Evolutionary conservation across 2,888 invertebrate genomes (phyloP).

Genomic region (Hipparchia sbordonii): DNA sequence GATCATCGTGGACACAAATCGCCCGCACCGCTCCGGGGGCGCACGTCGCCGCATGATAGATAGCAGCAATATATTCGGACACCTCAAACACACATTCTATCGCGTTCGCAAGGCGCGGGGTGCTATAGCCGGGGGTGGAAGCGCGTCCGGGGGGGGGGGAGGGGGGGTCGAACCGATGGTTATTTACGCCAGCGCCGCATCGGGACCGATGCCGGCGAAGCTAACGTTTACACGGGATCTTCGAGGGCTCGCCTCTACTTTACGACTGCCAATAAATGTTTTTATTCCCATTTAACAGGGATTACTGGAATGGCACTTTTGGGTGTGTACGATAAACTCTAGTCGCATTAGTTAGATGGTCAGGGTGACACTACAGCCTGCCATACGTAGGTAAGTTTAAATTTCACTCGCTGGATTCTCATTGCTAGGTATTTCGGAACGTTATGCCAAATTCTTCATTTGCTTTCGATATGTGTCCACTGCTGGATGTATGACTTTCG

Average conservation of each 20-base stretch:
- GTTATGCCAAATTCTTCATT: too few relatives aligned
- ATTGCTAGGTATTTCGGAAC: too few relatives aligned
- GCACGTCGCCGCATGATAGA: neutral
- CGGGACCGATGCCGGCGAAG: neutral
- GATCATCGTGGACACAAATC: neutral
- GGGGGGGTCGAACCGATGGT: neutral
- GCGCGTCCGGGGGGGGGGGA: neutral
- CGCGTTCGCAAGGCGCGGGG: neutral
- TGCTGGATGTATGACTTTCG: too few relatives aligned
- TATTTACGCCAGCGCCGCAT: neutral
- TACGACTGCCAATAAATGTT: slow-evolving; percentile 8
- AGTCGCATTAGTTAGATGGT: neutral
- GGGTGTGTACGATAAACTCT: neutral
- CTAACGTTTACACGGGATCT: neutral
- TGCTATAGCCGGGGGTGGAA: neutral
- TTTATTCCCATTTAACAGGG: slow-evolving; percentile 5
- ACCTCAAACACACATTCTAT: slow-evolving; percentile 7
- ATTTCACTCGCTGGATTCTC: too few relatives aligned
- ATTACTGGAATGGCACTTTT: slow-evolving; percentile 5
- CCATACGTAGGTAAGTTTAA: too few relatives aligned
- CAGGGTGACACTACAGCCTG: too few relatives aligned
- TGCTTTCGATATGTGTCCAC: too few relatives aligned
- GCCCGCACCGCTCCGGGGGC: neutral
- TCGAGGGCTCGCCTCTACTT: neutral
- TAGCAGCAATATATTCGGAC: neutral